Base-by-base conservation (phyloP, 2,888 invertebrate genomes). In the Dendrolimus houi region DNA sequence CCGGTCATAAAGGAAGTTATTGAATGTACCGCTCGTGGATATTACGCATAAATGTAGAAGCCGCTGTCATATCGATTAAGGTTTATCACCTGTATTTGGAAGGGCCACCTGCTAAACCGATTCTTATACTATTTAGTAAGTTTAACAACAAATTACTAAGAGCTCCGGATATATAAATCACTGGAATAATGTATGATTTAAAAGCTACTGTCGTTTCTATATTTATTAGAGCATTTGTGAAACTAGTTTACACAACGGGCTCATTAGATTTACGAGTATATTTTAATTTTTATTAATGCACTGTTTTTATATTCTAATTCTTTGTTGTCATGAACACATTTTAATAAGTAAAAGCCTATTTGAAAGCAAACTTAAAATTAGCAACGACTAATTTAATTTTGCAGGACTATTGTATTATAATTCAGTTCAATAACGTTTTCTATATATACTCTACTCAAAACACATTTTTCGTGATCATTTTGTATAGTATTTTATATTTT, bases 1-100 rank as follows among this genome's bases (percentile, higher is more conserved):
- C 66, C 67, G 67, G 59, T 62, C 54, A 55, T 54, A 59, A 62
- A 66, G 62, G 69, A 68, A 70, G 65, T 58, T 66, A 59, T 61
- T 55, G 55, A 59, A 2, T 47, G 12, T 47, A 47, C 9, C 59
- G 52, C 55, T 57, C 58, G 41, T 54, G 41, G 13, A 55, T 56
- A 47, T 47, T 47, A 52, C 29, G 55, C 40, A 41, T 59, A 57
- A 54, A 56, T 59, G 10, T 56, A 42, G 14, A 47, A 17, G n/a
- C 52, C 53, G 62, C 60, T 62, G 9, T 47, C 12, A 47, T 53
- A 59, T 62, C 59, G 60, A 60, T 60, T 6, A 17, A 29, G 29
- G 29, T 60, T 60, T 58, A 58, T 52, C 40, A 42, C 29, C 14
- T 54, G 14, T 9, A 42, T 55, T 13, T 55, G 54, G 55, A 57